A percentile compares a stretch with the other conserved stretches of the same genome.
Evolutionary conservation across 2,888 invertebrate genomes (phyloP).

Genomic region (Oeneis ivallda): DNA sequence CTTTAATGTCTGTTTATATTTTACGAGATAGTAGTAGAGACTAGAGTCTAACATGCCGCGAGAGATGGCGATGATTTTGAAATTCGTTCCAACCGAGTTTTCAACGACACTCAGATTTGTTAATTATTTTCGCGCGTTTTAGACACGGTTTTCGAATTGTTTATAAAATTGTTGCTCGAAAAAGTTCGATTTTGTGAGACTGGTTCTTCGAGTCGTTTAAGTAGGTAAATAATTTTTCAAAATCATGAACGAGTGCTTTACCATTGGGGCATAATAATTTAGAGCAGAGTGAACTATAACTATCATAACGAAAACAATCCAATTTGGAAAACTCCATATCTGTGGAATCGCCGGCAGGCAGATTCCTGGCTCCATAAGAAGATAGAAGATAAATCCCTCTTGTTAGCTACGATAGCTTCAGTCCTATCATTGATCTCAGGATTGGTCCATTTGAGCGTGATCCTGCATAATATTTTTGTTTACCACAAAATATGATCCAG

Average conservation of each 20-base stretch:
- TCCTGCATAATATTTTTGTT: slow-evolving; percentile 40
- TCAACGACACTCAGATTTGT: no score
- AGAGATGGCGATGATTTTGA: no score
- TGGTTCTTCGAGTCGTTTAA: not conserved
- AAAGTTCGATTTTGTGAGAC: no score
- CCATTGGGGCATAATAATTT: not conserved
- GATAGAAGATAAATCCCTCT: slow-evolving; percentile 27
- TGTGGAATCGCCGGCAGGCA: slow-evolving; percentile 20
- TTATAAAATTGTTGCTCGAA: no score
- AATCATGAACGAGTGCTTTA: not conserved
- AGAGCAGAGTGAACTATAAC: not conserved
- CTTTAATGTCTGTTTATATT: no score
- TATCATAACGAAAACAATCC: slow-evolving; percentile 18
- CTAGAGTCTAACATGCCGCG: no score
- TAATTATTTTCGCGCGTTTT: no score
- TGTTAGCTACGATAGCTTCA: slow-evolving; percentile 29
- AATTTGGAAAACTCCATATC: slow-evolving; percentile 19
- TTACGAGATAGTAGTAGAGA: no score
- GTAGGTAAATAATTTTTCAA: not conserved
- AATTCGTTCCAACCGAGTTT: no score
- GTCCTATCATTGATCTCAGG: slow-evolving; percentile 36
- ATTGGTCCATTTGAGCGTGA: slow-evolving; percentile 36
- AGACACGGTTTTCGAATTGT: no score
- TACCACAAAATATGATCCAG: slow-evolving; percentile 35
- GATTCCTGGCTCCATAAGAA: slow-evolving; percentile 21